Conservation (phyloP, 2,888 invertebrate genomes). For the Chrysodeixis includens region DNA sequence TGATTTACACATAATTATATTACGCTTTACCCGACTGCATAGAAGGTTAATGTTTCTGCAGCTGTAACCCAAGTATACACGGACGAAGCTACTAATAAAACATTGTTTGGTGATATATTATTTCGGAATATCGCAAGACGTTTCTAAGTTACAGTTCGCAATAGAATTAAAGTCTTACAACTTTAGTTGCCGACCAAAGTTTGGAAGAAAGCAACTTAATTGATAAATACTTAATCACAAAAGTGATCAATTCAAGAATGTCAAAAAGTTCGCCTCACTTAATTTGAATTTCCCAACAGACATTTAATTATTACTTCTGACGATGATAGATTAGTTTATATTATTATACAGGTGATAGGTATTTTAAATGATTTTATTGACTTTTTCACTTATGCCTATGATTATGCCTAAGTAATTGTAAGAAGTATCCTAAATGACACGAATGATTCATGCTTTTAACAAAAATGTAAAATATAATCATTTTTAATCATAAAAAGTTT, state of each 20-base stretch:
- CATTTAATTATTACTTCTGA: slow-evolving; percentile 25
- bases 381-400: no score
- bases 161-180: slow-evolving; percentile 26
- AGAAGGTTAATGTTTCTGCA: no score
- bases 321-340: slow-evolving; percentile 42
- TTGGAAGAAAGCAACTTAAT: slow-evolving; percentile 36
- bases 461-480: no score
- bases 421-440: no score
- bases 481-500: no score
- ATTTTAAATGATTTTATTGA: not conserved
- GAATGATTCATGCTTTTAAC: no score
- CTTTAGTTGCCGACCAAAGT: slow-evolving; percentile 22
- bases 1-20: no score
- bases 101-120: no score
- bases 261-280: slow-evolving; percentile 53
- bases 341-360: slow-evolving; percentile 5
- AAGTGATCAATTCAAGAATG: slow-evolving; percentile 41
- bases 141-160: slow-evolving; percentile 18
- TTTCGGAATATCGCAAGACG: slow-evolving; percentile 13
- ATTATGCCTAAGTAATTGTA: no score
- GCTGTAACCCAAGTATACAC: no score
- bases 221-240: slow-evolving; percentile 51
- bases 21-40: no score
- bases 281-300: slow-evolving; percentile 44
- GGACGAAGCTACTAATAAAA: no score